Base-by-base conservation (phyloP, 2,113 vertebrate species). In the Hippocampus comes region DNA sequence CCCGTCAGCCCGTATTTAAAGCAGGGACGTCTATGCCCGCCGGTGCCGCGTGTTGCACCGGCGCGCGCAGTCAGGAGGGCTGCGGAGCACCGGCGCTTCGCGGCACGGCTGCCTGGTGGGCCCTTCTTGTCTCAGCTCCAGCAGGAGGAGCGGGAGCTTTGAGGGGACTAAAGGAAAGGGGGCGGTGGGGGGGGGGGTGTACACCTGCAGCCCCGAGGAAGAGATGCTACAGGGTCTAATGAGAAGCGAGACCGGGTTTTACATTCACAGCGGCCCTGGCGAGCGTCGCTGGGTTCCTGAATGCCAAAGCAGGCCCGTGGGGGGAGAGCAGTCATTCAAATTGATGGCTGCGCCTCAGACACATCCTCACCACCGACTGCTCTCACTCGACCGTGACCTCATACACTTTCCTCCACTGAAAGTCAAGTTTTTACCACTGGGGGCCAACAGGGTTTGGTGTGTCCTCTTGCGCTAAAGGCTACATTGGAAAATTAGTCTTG, bases 241-340 rank as follows among this genome's bases (percentile, higher is more conserved):
- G 91, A 92, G 88, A 78, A 81, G 82, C 82, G 74, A 43, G 73
- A 46, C 63, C 60, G 10, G 43, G 11, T 89, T 87, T 79, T 83
- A 90, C 90, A 93, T 92, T 83, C 92, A 92, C 87, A 90, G 84
- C 77, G 79, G 74, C 84, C 78, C 83, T 89, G 88, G 89, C 89
- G 87, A 84, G 84, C 84, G 86, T 64, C 4, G 77, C 86, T 86
- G 82, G 90, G 86, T 78, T 90, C 78, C 88, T 90, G 90, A 89
- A 93, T 94, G 93, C 94, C 90, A 93, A 94, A 94, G 93, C 90
- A 91, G 89, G 76, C 92, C 90, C 93, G 92, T 89, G 60, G 90
- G 23, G 91, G 92, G 92, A 92, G 85, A 84, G 71, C 76, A 93
- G 92, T 92, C 93, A 88, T 85, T 95, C 93, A 93, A 90, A 94